phyloP scores from a whole-genome alignment of 2,113 vertebrate genomes.

The Tyto alba region DNA sequence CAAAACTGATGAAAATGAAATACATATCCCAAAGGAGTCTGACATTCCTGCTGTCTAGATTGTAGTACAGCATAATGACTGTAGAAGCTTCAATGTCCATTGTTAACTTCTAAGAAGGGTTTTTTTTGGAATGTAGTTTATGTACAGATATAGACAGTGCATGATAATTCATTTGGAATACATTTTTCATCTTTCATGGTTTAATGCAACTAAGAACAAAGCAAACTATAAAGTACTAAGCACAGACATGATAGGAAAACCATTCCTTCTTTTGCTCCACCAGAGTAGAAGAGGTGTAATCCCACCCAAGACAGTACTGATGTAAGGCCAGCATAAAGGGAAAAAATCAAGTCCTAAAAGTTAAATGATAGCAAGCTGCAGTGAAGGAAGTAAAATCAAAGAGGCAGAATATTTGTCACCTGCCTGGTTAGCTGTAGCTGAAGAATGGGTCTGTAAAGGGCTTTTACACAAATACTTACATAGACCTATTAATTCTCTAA shows the following conservation, averaged over 20 bases:
- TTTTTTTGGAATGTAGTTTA: neutral
- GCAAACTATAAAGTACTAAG: neutral
- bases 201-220: neutral
- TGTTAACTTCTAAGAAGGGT: neutral
- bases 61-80: neutral
- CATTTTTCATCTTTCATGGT: constrained; percentile 2
- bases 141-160: neutral
- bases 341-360: neutral
- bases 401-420: neutral
- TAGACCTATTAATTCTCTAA: neutral
- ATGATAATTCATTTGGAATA: neutral
- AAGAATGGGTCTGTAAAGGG: neutral
- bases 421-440: neutral
- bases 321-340: neutral
- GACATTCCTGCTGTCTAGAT: neutral
- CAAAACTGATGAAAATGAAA: constrained; percentile 20
- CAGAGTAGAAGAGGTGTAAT: neutral
- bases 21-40: neutral
- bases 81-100: neutral
- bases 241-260: neutral
- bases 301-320: neutral
- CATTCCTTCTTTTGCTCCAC: neutral
- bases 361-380: neutral
- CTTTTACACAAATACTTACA: neutral
- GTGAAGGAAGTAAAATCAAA: neutral